Percentiles rank a stretch among this genome's conserved stretches.
phyloP scores from a whole-genome alignment of 1,140 invertebrate species.

The Dinothrombium tinctorium region DNA sequence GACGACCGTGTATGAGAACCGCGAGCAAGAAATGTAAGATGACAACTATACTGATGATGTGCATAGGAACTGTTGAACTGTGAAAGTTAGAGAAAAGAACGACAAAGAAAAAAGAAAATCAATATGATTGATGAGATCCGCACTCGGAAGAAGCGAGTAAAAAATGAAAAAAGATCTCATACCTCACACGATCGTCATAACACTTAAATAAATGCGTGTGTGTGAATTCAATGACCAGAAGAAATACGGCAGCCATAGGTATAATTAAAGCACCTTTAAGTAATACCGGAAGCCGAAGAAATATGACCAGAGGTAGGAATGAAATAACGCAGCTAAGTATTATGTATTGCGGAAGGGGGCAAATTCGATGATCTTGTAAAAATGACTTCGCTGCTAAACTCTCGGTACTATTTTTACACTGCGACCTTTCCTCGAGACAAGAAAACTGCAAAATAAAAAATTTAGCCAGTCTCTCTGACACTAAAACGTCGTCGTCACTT shows the following conservation, averaged over 20 bases:
- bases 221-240: conserved; percentile 53
- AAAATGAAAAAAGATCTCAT: background rate
- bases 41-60: conserved; percentile 28
- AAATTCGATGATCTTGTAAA: conserved; percentile 16
- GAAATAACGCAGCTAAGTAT: conserved; percentile 52
- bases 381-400: background rate
- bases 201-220: conserved; percentile 50
- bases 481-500: conserved; percentile 23
- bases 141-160: too few species aligned
- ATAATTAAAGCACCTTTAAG: conserved; percentile 47
- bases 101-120: background rate
- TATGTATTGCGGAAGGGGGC: conserved; percentile 40
- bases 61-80: conserved; percentile 6
- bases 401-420: conserved; percentile 5
- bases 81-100: background rate
- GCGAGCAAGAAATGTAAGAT: conserved; percentile 54
- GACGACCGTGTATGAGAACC: conserved; percentile 23
- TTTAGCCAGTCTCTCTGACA: too few species aligned
- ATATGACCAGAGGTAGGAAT: conserved; percentile 54
- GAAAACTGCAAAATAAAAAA: conserved; percentile 19
- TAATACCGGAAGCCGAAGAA: conserved; percentile 51
- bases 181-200: conserved; percentile 41
- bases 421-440: conserved; percentile 14
- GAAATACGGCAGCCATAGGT: conserved; percentile 51
- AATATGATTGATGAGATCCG: background rate